Evolutionary conservation across 2,888 invertebrate species (phyloP).

Genomic region (Dichetophora obliterata): DNA sequence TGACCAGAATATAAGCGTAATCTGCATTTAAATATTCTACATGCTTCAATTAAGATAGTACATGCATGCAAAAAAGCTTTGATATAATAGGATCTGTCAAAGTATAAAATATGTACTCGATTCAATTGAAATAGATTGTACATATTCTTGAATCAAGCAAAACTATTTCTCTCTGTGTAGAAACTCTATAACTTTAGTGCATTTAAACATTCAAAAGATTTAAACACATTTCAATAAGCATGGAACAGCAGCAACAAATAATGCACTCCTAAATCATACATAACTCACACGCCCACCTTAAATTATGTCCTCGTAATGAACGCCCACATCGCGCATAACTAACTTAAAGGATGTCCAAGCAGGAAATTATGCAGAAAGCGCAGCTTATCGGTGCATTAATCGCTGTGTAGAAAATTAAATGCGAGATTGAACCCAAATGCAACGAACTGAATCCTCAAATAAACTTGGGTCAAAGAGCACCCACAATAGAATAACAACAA

Average conservation of each 20-base stretch:
- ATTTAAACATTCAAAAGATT: neutral
- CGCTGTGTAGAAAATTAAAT: constrained; percentile 1
- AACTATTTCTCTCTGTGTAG: no score
- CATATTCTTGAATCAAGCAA: no score
- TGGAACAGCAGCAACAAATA: neutral
- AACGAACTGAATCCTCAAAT: neutral
- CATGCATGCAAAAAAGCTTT: no score
- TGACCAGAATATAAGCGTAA: no score
- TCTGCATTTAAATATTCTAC: no score
- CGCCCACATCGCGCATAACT: neutral
- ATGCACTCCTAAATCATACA: neutral
- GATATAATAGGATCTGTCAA: no score
- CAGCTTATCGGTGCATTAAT: constrained; percentile 24
- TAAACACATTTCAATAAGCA: neutral
- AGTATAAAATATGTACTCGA: no score
- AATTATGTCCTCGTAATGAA: neutral
- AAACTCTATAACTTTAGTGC: no score
- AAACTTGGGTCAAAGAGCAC: neutral
- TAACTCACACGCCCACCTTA: constrained; percentile 10
- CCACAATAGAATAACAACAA: constrained; percentile 4
- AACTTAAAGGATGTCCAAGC: neutral
- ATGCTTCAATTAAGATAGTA: no score
- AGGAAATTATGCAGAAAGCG: neutral
- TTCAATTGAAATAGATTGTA: no score
- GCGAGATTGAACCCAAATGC: constrained; percentile 7